These are phyloP conservation scores for Thereuonema tuberculata DNA, from an alignment of 1,140 invertebrate genomes.

Conservation along the genomic window DNA sequence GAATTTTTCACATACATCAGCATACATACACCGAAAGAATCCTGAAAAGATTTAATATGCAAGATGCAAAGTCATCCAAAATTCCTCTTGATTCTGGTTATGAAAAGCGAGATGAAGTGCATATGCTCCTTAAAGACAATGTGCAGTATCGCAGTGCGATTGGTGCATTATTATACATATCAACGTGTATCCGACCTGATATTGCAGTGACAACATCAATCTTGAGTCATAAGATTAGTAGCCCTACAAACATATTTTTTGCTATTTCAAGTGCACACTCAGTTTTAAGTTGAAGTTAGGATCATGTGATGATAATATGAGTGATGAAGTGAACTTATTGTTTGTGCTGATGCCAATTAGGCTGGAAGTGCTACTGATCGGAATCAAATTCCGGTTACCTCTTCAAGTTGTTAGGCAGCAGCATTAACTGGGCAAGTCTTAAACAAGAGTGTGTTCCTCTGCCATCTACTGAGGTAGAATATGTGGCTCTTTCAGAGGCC, in stretches of 20 bases:
- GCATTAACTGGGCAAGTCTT: background rate
- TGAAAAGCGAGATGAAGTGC: background rate
- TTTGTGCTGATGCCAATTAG: conserved; percentile 10
- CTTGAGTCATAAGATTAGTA: background rate
- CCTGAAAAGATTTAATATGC: background rate
- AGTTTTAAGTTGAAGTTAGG: background rate
- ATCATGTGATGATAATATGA: background rate
- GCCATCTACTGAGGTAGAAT: conserved; percentile 5
- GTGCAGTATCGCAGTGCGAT: conserved; percentile 2
- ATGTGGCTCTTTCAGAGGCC: conserved; percentile 10
- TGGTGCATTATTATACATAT: conserved; percentile 7
- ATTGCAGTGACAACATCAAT: background rate
- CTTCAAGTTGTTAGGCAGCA: background rate
- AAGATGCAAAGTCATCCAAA: background rate
- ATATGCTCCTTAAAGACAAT: background rate
- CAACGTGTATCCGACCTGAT: background rate
- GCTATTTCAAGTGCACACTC: background rate
- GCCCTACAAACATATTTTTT: background rate
- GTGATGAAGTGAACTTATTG: background rate
- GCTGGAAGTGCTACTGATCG: background rate
- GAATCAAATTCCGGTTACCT: background rate
- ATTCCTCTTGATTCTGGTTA: background rate
- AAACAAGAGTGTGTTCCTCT: conserved; percentile 2
- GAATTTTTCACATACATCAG: background rate
- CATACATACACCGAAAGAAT: background rate